Percentiles rank a stretch among this genome's conserved stretches.
These are phyloP conservation scores for Pristis pectinata DNA, from an alignment of 2,797 vertebrate genomes.

Conservation along the genomic window DNA sequence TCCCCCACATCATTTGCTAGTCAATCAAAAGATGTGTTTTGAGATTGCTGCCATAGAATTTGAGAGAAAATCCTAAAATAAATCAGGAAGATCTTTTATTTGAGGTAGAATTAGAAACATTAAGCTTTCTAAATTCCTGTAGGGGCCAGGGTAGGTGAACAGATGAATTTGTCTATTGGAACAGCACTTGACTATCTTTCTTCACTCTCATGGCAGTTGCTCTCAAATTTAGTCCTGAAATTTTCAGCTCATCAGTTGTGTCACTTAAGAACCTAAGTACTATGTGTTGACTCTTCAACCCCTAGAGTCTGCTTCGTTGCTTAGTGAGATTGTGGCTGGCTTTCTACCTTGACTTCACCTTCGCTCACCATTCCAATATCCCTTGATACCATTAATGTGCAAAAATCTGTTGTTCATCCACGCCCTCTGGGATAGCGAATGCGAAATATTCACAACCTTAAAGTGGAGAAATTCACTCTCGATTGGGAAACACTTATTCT, in stretches of 20 bases:
- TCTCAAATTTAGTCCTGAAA: background rate
- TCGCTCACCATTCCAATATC: too few relatives aligned
- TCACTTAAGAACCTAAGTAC: background rate
- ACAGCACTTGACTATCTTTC: background rate
- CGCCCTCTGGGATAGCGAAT: too few relatives aligned
- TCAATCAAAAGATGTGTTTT: background rate
- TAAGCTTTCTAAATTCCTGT: background rate
- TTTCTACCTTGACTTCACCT: too few relatives aligned
- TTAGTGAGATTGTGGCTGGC: too few relatives aligned
- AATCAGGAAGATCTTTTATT: background rate
- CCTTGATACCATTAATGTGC: too few relatives aligned
- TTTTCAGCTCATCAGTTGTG: background rate
- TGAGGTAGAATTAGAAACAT: background rate
- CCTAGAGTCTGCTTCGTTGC: too few relatives aligned
- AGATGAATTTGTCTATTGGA: background rate
- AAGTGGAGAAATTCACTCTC: too few relatives aligned
- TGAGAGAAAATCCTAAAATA: background rate
- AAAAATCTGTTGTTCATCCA: too few relatives aligned
- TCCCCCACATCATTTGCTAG: background rate
- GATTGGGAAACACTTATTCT: too few relatives aligned
- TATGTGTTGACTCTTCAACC: too few relatives aligned
- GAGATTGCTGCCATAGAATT: background rate
- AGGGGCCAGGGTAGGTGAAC: background rate
- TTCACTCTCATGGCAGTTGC: background rate
- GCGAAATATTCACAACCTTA: too few relatives aligned